Conservation (phyloP, 2,888 invertebrate genomes). For the Drosophila meridionalis region DNA sequence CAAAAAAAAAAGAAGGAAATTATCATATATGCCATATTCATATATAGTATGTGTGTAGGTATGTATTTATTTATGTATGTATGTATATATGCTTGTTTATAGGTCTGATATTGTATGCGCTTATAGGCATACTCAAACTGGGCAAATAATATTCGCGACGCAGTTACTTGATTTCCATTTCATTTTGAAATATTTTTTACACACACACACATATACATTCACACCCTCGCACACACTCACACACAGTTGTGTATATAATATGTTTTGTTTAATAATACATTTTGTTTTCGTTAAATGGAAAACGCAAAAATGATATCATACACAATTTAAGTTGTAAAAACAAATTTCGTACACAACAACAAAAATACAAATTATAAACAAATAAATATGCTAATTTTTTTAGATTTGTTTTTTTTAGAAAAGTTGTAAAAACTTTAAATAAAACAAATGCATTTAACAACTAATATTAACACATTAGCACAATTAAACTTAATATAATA, state of each 20-base stretch:
- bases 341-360: slow-evolving; percentile 11
- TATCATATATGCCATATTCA: slow-evolving; percentile 28
- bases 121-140: slow-evolving; percentile 30
- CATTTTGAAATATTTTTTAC: slow-evolving; percentile 49
- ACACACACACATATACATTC: slow-evolving; percentile 9
- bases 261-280: slow-evolving; percentile 35
- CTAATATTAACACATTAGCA: not conserved
- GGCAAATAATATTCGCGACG: slow-evolving; percentile 55
- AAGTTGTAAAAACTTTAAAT: too few species aligned
- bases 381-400: slow-evolving; percentile 5
- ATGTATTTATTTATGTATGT: not conserved
- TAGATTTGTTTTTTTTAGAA: not conserved
- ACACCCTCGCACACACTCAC: not conserved
- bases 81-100: not conserved
- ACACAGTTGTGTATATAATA: slow-evolving; percentile 22
- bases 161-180: slow-evolving; percentile 74
- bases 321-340: slow-evolving; percentile 37
- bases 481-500: not conserved
- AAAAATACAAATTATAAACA: slow-evolving; percentile 5
- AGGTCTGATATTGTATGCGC: slow-evolving; percentile 24
- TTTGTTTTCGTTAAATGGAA: slow-evolving; percentile 47
- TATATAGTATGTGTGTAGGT: not conserved
- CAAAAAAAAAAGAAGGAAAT: slow-evolving; percentile 14
- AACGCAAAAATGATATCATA: slow-evolving; percentile 62
- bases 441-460: too few species aligned